Conservation (phyloP, 2,888 invertebrate species). For the Lasioglossum oenotherae region DNA sequence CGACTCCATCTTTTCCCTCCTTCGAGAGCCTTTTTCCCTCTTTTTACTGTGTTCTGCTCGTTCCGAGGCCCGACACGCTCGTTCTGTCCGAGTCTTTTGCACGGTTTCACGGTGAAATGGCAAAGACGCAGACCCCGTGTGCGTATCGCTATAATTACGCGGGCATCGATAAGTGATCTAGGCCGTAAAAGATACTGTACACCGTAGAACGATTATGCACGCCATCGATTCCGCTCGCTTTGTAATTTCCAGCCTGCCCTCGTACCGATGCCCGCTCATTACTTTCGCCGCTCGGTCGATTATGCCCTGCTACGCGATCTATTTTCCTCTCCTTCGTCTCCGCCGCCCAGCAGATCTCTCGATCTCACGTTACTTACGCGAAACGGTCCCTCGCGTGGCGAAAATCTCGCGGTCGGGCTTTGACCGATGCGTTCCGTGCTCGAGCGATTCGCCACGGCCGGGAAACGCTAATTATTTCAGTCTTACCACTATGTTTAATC, state of each 20-base stretch:
- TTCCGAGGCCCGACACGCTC: conserved; percentile 52
- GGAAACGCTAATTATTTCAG: conserved; percentile 29
- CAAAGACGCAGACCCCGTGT: conserved; percentile 45
- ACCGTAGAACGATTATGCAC: conserved; percentile 60
- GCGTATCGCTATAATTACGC: conserved; percentile 70
- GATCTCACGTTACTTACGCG: conserved; percentile 12
- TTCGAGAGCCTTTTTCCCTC: not conserved
- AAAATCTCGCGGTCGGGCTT: conserved; percentile 11
- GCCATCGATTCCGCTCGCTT: conserved; percentile 69
- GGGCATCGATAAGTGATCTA: conserved; percentile 69
- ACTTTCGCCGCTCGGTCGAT: conserved; percentile 58
- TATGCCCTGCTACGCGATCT: conserved; percentile 50
- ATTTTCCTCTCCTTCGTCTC: conserved; percentile 22
- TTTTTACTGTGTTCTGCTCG: conserved; percentile 38
- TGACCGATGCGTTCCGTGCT: not conserved
- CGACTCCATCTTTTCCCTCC: conserved; percentile 40
- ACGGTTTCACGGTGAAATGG: conserved; percentile 65
- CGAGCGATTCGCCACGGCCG: not conserved
- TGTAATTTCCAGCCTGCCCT: conserved; percentile 60
- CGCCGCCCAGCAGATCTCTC: not conserved
- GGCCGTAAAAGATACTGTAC: conserved; percentile 64
- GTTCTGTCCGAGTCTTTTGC: conserved; percentile 55
- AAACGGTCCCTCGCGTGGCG: conserved; percentile 31
- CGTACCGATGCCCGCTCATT: conserved; percentile 47
- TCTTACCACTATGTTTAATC: not conserved